These are phyloP conservation scores for Aspidoscelis tigris DNA, from an alignment of 2,113 vertebrate genomes.

Conservation along the genomic window DNA sequence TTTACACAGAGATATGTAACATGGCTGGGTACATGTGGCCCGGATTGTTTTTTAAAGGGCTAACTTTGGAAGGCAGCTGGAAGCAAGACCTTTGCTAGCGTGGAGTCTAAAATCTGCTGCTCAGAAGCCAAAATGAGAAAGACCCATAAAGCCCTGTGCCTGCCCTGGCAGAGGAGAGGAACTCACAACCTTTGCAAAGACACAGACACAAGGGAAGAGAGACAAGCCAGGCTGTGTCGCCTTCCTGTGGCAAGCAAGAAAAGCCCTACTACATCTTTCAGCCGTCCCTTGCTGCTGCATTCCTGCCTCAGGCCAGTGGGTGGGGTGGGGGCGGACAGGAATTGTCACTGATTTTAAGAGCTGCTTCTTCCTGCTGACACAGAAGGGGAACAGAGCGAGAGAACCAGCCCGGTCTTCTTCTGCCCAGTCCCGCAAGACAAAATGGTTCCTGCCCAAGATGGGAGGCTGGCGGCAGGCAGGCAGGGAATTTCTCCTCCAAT, in stretches of 20 bases:
- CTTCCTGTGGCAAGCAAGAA: slow-evolving; percentile 36
- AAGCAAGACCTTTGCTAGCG: too few species aligned
- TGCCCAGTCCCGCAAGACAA: not conserved
- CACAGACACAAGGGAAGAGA: not conserved
- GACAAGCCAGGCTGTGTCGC: slow-evolving; percentile 6
- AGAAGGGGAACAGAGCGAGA: not conserved
- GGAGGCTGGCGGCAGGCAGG: not conserved
- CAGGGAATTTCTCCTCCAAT: not conserved
- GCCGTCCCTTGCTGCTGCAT: slow-evolving; percentile 33
- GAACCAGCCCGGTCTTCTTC: not conserved
- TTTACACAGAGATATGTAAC: too few species aligned
- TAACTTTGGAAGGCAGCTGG: too few species aligned
- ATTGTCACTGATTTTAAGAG: slow-evolving; percentile 15
- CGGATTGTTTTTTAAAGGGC: too few species aligned
- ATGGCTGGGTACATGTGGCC: too few species aligned
- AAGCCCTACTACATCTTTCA: slow-evolving; percentile 28
- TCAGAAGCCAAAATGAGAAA: not conserved
- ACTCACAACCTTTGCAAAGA: not conserved
- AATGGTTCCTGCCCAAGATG: not conserved
- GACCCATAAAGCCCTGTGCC: not conserved
- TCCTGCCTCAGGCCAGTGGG: not conserved
- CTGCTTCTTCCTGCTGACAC: slow-evolving; percentile 36
- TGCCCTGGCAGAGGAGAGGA: too few species aligned
- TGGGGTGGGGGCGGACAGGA: not conserved
- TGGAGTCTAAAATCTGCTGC: too few species aligned